A percentile compares a stretch with the other conserved stretches of the same genome.
Conservation (phyloP, 1,140 invertebrate genomes). For the Trichonephila clavipes region DNA sequence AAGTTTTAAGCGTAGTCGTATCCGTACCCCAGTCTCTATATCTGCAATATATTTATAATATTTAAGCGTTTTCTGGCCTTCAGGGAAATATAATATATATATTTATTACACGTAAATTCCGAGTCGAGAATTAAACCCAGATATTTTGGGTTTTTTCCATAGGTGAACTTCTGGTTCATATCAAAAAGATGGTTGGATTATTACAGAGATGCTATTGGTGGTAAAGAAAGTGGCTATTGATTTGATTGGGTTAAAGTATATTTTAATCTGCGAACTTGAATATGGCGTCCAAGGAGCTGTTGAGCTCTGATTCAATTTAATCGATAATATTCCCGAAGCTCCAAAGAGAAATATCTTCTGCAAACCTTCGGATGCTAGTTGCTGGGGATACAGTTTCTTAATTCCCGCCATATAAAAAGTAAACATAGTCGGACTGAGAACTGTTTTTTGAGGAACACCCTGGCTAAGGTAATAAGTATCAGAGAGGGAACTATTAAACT, state of each 20-base stretch:
- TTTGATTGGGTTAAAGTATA: slow-evolving; percentile 26
- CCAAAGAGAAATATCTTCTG: slow-evolving; percentile 42
- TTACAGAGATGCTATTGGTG: neutral
- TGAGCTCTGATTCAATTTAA: neutral
- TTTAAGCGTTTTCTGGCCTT: no score
- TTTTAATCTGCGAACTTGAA: neutral
- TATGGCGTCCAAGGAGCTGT: neutral
- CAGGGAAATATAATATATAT: no score
- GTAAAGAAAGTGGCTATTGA: slow-evolving; percentile 33
- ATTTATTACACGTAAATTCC: neutral
- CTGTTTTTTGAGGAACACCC: slow-evolving; percentile 13
- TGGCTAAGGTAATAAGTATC: neutral
- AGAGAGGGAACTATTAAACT: neutral
- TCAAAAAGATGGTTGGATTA: slow-evolving; percentile 3
- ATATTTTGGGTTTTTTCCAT: slow-evolving; percentile 25
- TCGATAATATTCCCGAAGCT: neutral
- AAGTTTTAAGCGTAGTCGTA: no score
- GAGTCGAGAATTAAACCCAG: slow-evolving; percentile 9
- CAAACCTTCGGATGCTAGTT: slow-evolving; percentile 21
- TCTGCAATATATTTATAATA: no score
- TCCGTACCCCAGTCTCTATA: no score
- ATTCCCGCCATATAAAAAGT: slow-evolving; percentile 10
- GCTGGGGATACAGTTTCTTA: neutral
- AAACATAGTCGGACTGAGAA: slow-evolving; percentile 45
- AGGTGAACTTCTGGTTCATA: neutral